Percentiles rank a stretch among this genome's conserved stretches.
Evolutionary conservation across 2,888 invertebrate genomes (phyloP).

Genomic region (Agriopis aurantiaria): DNA sequence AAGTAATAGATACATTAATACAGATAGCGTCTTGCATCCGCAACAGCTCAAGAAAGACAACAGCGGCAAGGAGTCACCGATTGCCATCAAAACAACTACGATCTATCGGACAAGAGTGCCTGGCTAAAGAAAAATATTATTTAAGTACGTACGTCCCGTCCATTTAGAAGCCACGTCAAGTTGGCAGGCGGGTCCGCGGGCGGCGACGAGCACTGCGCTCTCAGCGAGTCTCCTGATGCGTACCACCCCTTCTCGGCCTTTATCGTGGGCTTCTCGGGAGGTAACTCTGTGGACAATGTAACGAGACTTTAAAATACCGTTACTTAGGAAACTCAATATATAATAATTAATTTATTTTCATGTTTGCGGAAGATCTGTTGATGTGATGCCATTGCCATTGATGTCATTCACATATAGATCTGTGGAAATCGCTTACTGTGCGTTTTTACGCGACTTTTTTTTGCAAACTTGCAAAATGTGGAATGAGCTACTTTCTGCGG

Average conservation of each 20-base stretch:
- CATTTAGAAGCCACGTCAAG: conserved; percentile 92
- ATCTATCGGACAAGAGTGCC: not conserved
- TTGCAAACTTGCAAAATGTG: no score
- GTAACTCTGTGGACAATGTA: conserved; percentile 87
- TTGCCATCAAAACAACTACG: not conserved
- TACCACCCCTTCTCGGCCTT: conserved; percentile 91
- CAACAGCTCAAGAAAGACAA: no score
- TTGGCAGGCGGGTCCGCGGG: conserved; percentile 91
- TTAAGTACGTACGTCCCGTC: conserved; percentile 89
- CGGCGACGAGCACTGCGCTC: conserved; percentile 92
- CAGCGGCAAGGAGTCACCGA: no score
- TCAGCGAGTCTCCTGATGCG: conserved; percentile 91
- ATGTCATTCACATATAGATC: no score
- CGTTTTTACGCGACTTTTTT: no score
- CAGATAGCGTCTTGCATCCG: no score
- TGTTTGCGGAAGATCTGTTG: no score
- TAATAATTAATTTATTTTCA: no score
- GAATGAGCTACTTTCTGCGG: no score
- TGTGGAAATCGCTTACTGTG: no score
- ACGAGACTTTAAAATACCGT: not conserved
- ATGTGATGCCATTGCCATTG: no score
- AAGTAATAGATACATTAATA: no score
- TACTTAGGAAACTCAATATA: not conserved
- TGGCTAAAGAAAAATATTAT: not conserved
- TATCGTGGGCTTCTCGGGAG: conserved; percentile 90